Evolutionary conservation across 2,797 vertebrate species (phyloP).

Genomic region (Scomberomorus guttatus): DNA sequence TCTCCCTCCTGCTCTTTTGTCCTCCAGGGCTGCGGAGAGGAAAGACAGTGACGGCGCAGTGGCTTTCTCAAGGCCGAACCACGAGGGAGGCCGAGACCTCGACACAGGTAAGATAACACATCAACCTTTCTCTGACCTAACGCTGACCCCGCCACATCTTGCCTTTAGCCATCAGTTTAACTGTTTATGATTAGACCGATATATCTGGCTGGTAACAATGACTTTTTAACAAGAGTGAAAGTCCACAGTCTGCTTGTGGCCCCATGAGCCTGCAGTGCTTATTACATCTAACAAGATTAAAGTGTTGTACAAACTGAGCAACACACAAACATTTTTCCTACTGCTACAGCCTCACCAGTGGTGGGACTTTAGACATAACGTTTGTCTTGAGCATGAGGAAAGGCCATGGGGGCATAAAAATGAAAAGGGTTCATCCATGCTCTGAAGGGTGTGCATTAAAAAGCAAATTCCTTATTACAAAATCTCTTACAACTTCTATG

Average conservation of each 20-base stretch:
- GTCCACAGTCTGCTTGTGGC: not conserved
- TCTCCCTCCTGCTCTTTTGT: slow-evolving; percentile 54
- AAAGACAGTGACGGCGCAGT: slow-evolving; percentile 68
- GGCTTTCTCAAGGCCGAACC: slow-evolving; percentile 72
- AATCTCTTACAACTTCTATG: not conserved
- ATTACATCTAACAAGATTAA: slow-evolving; percentile 1
- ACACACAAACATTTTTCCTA: not conserved
- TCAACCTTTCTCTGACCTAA: not conserved
- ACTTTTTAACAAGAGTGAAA: not conserved
- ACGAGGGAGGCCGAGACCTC: slow-evolving; percentile 59
- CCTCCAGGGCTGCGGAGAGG: slow-evolving; percentile 61
- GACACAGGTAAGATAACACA: slow-evolving; percentile 66
- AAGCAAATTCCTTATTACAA: slow-evolving; percentile 1
- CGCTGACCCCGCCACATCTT: not conserved
- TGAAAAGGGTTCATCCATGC: not conserved
- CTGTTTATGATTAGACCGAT: not conserved
- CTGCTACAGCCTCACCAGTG: not conserved
- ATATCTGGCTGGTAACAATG: not conserved
- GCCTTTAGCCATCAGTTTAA: not conserved
- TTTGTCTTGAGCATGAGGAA: not conserved
- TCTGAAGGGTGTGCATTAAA: not conserved
- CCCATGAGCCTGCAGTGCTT: not conserved
- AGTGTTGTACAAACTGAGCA: slow-evolving; percentile 10
- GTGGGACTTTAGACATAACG: not conserved
- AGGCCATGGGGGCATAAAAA: not conserved